Evolutionary conservation across 2,797 vertebrate species (phyloP).

Genomic region (Fratercula arctica): DNA sequence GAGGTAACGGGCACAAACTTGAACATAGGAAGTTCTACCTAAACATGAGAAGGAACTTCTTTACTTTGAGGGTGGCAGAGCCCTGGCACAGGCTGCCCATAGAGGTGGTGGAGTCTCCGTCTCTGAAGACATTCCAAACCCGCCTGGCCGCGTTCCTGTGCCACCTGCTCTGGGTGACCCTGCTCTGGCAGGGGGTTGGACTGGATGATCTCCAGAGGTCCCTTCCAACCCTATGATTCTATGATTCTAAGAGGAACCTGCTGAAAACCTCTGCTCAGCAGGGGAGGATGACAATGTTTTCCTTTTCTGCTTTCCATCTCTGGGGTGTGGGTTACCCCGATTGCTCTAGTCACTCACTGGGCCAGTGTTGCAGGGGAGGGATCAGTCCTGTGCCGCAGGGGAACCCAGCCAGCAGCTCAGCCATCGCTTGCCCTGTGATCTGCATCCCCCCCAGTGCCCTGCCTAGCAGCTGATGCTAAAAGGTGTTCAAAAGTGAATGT

Average conservation of each 20-base stretch:
- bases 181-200: no score
- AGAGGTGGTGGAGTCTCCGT: no score
- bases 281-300: neutral
- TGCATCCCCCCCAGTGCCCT: neutral
- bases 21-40: no score
- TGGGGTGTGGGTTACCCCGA: neutral
- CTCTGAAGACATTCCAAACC: no score
- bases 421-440: neutral
- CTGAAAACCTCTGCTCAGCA: neutral
- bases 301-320: neutral
- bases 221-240: no score
- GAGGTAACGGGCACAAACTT: no score
- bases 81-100: no score
- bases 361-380: neutral
- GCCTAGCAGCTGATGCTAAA: neutral
- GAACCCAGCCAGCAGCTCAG: neutral
- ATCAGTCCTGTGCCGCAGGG: neutral
- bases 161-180: no score
- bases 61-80: no score
- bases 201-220: no score
- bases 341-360: neutral
- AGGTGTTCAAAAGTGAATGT: neutral
- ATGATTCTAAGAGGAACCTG: neutral
- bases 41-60: no score
- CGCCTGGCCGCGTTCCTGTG: no score